Base-by-base conservation (phyloP, 2,888 invertebrate genomes). In the Drosophila suboccidentalis region DNA sequence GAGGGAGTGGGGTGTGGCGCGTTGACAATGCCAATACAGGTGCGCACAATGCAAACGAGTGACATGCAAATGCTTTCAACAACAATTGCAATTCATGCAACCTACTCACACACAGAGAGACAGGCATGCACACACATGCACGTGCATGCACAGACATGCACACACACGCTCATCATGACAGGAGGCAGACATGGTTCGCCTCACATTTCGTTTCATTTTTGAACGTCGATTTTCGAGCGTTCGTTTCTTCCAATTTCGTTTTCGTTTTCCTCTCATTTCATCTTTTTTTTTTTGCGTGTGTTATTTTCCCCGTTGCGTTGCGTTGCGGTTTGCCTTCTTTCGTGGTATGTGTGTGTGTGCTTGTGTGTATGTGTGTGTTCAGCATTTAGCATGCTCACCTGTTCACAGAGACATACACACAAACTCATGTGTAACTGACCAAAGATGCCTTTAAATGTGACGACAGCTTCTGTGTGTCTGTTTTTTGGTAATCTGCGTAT, bases 51-150 rank as follows among this genome's bases (percentile, higher is more conserved):
- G 80, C 82, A 78, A 82, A 80, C 82, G 89, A 84, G 82, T 87
- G 87, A 87, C 87, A 89, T 89, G 87, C 89, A 87, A 87, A 89
- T 87, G 87, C 87, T 89, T 89, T 87, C 87, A 87, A 80, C 89
- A 86, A 87, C 85, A 87, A 87, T 80, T 87, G 87, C 87, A 80
- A 80, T 79, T 86, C 81, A 86, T 83, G 79, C 84, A 73, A 61
- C 58, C 13, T 47, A 47, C 50, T 11, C 55, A 55, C 38, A 70
- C 59, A 44, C 38, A 22, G 29, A 38, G 43, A 36, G 49, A 38
- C 43, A 47, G 41, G 11, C 53, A 51, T 10, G n/a, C 34, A 41
- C 29, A 50, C 43, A 54, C 10, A 43, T 29, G 58, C 43, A 66
- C 34, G 32, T 47, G 19, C 63, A 49, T 38, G 15, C 54, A 55